Evolutionary conservation across 2,797 vertebrate genomes (phyloP).

Genomic region (Lacerta bilineata): DNA sequence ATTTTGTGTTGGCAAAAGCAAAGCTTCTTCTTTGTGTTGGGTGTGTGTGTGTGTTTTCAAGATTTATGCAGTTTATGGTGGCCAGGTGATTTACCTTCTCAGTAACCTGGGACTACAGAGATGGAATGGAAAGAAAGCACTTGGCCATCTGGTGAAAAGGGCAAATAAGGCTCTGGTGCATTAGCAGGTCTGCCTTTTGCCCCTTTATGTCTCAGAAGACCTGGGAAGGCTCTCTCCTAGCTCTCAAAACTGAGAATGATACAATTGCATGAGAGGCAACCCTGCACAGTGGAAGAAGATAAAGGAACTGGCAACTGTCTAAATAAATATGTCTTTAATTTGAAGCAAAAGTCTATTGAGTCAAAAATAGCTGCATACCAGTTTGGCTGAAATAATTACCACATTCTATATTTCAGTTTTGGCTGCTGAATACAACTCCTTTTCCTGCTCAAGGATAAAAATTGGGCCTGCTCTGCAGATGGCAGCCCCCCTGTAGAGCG

Average conservation of each 20-base stretch:
- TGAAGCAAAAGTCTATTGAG: constrained; percentile 67
- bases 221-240: background rate
- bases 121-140: background rate
- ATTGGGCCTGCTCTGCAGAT: constrained; percentile 74
- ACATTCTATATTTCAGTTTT: constrained; percentile 59
- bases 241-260: constrained; percentile 13
- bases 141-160: background rate
- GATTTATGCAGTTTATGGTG: background rate
- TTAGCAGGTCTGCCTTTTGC: background rate
- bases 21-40: background rate
- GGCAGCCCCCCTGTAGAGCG: constrained; percentile 79
- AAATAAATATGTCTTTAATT: constrained; percentile 53
- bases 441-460: constrained; percentile 73
- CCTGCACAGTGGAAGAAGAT: constrained; percentile 30
- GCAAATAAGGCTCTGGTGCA: background rate
- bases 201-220: constrained; percentile 43
- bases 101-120: background rate
- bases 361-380: constrained; percentile 64
- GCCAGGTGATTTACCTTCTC: background rate
- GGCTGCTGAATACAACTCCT: constrained; percentile 71
- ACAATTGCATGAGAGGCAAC: constrained; percentile 48
- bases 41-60: background rate
- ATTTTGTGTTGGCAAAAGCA: background rate
- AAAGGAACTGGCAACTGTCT: constrained; percentile 59
- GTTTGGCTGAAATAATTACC: constrained; percentile 73